phyloP scores from a whole-genome alignment of 2,888 invertebrate genomes.

The Pollenia angustigena region DNA sequence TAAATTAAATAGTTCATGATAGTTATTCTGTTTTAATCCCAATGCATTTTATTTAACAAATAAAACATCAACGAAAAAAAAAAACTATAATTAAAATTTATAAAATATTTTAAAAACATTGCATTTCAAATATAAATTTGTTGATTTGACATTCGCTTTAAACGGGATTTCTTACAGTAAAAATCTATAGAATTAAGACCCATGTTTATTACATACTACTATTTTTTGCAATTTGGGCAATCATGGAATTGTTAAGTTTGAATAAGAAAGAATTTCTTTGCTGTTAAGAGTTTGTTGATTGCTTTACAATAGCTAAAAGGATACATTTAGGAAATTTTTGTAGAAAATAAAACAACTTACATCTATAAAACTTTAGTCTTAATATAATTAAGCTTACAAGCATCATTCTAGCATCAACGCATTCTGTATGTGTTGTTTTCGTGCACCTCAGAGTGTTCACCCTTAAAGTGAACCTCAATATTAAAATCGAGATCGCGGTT shows the following conservation, averaged over 20 bases:
- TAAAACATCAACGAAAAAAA: slow-evolving; percentile 1
- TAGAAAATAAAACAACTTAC: slow-evolving; percentile 65
- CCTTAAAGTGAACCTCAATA: slow-evolving; percentile 96
- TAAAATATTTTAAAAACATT: slow-evolving; percentile 17
- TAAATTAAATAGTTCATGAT: no score
- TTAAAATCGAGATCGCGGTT: slow-evolving; percentile 98
- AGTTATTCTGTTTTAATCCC: slow-evolving; percentile 1
- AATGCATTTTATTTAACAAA: slow-evolving; percentile 45
- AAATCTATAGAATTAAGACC: not conserved
- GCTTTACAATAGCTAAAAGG: slow-evolving; percentile 18
- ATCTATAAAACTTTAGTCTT: slow-evolving; percentile 63
- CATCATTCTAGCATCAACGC: slow-evolving; percentile 86
- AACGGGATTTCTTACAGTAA: slow-evolving; percentile 18
- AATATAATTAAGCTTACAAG: slow-evolving; percentile 41
- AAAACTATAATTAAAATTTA: not conserved
- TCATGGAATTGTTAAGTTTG: slow-evolving; percentile 20
- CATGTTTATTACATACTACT: not conserved
- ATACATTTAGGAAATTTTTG: slow-evolving; percentile 49
- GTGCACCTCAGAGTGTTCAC: slow-evolving; percentile 92
- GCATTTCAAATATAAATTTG: slow-evolving; percentile 27
- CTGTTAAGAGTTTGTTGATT: not conserved
- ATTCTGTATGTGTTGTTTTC: slow-evolving; percentile 95
- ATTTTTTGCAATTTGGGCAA: not conserved
- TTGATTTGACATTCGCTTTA: slow-evolving; percentile 11
- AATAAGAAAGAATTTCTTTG: slow-evolving; percentile 3